Evolutionary conservation across 2,888 invertebrate species (phyloP).

Genomic region (Acrobasis suavella): DNA sequence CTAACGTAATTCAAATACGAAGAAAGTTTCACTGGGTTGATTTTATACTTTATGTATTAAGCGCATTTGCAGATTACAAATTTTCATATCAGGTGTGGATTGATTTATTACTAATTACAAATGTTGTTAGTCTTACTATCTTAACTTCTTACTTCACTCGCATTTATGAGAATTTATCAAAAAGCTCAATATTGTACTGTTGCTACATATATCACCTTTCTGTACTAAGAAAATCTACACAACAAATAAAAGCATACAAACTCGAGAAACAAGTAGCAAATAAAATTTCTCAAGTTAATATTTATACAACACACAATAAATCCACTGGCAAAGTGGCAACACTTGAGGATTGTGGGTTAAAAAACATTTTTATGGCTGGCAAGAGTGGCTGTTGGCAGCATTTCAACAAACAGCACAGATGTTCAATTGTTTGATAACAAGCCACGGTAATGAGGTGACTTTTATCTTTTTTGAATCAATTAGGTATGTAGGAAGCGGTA

Average conservation of each 20-base stretch:
- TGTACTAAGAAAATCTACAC: too few species aligned
- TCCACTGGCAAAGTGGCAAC: not conserved
- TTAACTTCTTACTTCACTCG: too few species aligned
- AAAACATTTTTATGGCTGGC: slow-evolving; percentile 46
- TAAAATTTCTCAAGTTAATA: not conserved
- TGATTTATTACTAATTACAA: too few species aligned
- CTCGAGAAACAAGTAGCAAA: not conserved
- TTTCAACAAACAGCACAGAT: slow-evolving; percentile 52
- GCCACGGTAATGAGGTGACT: slow-evolving; percentile 26
- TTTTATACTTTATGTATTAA: too few species aligned
- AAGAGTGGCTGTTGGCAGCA: slow-evolving; percentile 62
- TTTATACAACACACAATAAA: slow-evolving; percentile 6
- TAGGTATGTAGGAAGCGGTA: not conserved
- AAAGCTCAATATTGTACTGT: too few species aligned
- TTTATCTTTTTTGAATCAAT: not conserved
- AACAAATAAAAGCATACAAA: not conserved
- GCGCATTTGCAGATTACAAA: too few species aligned
- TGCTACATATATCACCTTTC: too few species aligned
- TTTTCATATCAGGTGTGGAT: too few species aligned
- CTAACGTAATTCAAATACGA: not conserved
- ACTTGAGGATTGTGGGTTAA: slow-evolving; percentile 28
- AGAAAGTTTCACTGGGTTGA: not conserved
- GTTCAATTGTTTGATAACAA: slow-evolving; percentile 34
- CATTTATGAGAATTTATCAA: too few species aligned
- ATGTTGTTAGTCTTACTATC: too few species aligned